Base-by-base conservation (phyloP, 1,140 invertebrate species). In the Physella acuta region DNA sequence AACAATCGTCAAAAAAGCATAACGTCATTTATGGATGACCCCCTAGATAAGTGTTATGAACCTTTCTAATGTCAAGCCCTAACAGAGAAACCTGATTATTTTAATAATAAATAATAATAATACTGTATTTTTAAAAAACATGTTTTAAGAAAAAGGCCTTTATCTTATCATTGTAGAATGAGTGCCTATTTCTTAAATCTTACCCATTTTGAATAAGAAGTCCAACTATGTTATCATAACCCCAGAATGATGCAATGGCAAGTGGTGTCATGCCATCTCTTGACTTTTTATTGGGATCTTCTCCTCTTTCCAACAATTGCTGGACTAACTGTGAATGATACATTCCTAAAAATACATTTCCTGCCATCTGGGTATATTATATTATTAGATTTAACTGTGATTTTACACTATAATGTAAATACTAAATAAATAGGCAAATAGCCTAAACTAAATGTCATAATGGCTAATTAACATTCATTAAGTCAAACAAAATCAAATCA, bases 231-330 rank as follows among this genome's bases (percentile, higher is more conserved):
- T 79, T 77, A 52, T 79, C 76, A 76, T 83, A 83, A 30, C 82
- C 82, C 82, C 82, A 83, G 68, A 83, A 83, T 30, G 82, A 72
- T 31, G 82, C 81, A 30, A 83, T 69, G 26, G 76, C 75, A 31
- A 83, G 70, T 26, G 82, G 78, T 16, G 78, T 80, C 80, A 82
- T 83, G 0, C 82, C 82, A 76, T 82, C 80, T 44, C 26, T 51
- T 11, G 78, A 78, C 16, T 64, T 64, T 14, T 68, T 17, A 68
- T 82, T 82, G 1, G 78, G 59, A 66, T 80, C 70, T 2, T 65
- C 72, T 51, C 78, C 75, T 30, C 67, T 5, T 37, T 64, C 49
- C 39, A 80, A 24, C 33, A 78, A 66, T 51, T 76, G 55, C 24
- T 72, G 60, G 14, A 79, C 71, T 33, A 68, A 58, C 78, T 80